A percentile compares a stretch with the other conserved stretches of the same genome.
phyloP scores from a whole-genome alignment of 2,113 vertebrate species.

The Tachycineta bicolor region DNA sequence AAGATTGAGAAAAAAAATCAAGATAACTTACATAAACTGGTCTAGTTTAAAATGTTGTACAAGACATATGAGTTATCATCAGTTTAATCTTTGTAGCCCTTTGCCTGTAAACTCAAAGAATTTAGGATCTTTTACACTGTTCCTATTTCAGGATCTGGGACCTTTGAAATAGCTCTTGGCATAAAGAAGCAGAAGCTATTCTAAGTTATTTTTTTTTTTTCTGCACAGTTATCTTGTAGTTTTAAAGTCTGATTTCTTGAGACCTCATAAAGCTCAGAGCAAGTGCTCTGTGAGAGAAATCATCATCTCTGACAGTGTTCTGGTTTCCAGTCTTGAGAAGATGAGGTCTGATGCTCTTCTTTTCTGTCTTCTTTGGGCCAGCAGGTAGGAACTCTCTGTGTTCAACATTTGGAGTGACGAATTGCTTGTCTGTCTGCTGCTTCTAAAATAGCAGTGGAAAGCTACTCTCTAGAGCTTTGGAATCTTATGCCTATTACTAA shows the following conservation, averaged over 20 bases:
- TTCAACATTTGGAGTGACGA: not conserved
- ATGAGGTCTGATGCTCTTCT: not conserved
- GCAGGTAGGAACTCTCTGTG: not conserved
- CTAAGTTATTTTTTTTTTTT: not conserved
- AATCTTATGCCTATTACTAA: not conserved
- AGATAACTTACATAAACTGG: not conserved
- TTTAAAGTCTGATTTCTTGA: not conserved
- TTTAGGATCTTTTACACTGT: not conserved
- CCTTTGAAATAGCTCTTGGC: not conserved
- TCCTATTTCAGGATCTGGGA: not conserved
- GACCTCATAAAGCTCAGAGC: not conserved
- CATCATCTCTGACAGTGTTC: not conserved
- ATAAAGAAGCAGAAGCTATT: not conserved
- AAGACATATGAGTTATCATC: not conserved
- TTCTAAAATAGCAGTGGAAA: not conserved
- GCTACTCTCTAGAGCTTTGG: not conserved
- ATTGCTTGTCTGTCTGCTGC: not conserved
- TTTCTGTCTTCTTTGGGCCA: not conserved
- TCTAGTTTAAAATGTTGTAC: not conserved
- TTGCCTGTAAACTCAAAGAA: not conserved
- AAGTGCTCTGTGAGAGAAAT: not conserved
- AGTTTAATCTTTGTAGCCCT: not conserved
- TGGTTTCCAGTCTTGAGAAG: not conserved
- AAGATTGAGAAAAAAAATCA: not conserved
- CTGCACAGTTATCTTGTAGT: not conserved